Conservation (phyloP, 2,113 vertebrate species). For the Anguilla japonica region DNA sequence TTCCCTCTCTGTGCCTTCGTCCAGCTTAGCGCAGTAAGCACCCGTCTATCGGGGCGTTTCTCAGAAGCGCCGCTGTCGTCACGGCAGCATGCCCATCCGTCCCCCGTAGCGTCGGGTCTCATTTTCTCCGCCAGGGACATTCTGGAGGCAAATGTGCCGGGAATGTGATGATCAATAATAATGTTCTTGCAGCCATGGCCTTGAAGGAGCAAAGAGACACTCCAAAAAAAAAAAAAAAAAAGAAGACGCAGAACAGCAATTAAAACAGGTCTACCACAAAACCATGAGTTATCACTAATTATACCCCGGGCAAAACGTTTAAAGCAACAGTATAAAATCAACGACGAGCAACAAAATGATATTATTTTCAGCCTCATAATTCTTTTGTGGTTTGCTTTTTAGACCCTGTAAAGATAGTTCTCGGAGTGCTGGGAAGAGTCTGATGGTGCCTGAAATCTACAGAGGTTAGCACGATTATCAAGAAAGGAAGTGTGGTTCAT, state of each 20-base stretch:
- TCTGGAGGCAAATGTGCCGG: neutral
- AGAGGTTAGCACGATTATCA: constrained; percentile 7
- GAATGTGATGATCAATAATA: neutral
- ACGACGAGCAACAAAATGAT: too few relatives aligned
- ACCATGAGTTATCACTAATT: neutral
- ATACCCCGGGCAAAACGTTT: neutral
- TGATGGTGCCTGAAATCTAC: too few relatives aligned
- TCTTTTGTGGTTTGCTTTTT: too few relatives aligned
- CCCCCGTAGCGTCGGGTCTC: neutral
- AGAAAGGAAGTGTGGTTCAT: neutral
- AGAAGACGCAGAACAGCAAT: neutral
- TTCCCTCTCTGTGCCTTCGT: neutral
- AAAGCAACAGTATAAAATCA: too few relatives aligned
- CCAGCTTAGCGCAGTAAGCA: neutral
- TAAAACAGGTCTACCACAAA: neutral
- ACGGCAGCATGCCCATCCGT: neutral
- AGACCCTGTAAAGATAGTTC: too few relatives aligned
- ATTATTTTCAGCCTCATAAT: too few relatives aligned
- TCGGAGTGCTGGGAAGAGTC: too few relatives aligned
- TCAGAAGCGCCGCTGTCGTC: neutral
- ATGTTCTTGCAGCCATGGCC: too few relatives aligned
- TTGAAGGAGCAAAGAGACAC: neutral
- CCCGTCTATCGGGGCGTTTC: neutral
- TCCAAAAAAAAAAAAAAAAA: too few relatives aligned
- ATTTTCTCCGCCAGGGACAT: neutral